Evolutionary conservation across 2,888 invertebrate genomes (phyloP).

Genomic region (Himalopsyche kuldschensis): DNA sequence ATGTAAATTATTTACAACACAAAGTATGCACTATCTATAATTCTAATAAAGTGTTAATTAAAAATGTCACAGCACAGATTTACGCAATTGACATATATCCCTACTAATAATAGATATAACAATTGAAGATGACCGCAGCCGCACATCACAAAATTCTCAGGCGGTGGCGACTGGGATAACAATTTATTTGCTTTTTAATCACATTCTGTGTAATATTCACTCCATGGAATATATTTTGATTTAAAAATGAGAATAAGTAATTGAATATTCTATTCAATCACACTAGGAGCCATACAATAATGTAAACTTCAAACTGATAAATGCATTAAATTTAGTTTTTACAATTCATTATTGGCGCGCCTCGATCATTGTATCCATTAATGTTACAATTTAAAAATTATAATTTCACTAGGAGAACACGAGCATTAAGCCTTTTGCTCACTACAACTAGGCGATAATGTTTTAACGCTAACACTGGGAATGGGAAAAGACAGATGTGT

Average conservation of each 20-base stretch:
- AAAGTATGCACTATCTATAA: not conserved
- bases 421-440: slow-evolving; percentile 31
- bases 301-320: not conserved
- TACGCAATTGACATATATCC: slow-evolving; percentile 36
- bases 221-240: not conserved
- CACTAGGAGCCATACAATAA: not conserved
- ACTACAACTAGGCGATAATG: slow-evolving; percentile 29
- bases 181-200: not conserved
- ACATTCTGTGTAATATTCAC: not conserved
- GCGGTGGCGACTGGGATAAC: slow-evolving; percentile 28
- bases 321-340: not conserved
- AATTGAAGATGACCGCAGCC: not conserved
- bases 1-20: slow-evolving; percentile 17
- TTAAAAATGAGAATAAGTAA: not conserved
- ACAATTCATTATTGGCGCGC: not conserved
- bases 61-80: slow-evolving; percentile 38
- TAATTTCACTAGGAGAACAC: slow-evolving; percentile 29
- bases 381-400: not conserved
- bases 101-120: not conserved
- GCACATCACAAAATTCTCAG: not conserved
- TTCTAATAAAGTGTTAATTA: slow-evolving; percentile 15
- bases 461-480: slow-evolving; percentile 23
- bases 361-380: not conserved
- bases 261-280: not conserved
- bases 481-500: slow-evolving; percentile 14